Base-by-base conservation (phyloP, 1,140 invertebrate species). In the Diuraphis noxia region DNA sequence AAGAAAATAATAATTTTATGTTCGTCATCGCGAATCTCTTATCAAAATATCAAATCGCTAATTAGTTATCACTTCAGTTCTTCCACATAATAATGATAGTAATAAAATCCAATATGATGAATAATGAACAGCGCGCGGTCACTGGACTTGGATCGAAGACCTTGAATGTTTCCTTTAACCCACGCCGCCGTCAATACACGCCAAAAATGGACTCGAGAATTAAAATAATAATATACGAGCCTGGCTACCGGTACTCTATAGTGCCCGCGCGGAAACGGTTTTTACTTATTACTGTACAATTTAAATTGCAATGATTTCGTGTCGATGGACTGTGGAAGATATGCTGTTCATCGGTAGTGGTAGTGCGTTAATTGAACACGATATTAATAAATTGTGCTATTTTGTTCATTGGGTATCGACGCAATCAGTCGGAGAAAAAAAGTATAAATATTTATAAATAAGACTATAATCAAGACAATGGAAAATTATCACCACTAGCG, bases 241-340 rank as follows among this genome's bases (percentile, higher is more conserved):
- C 30, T 63, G 56, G 9, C 56, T 56, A 56, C 23, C 0, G 25
- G 2, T 30, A 25, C 9, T 56, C 9, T 56, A 56, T 23, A 8
- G 30, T 72, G 30, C 19, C 56, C n/a, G n/a, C n/a, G 30, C 5
- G 13, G 30, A 72, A 72, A 72, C 56, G 13, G 30, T 72, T 72
- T 72, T 72, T 72, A n/a, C 56, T n/a, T 72, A 72, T 72, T 72
- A n/a, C 56, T 72, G 56, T 72, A n/a, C n/a, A n/a, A 30, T n/a
- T 72, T 72, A n/a, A 30, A 63, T 72, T 72, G 56, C 4, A 72
- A 72, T 72, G 4, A n/a, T n/a, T 30, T 72, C 17, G n/a, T 72
- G 13, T 72, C 13, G 13, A n/a, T 72, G 13, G 56, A 72, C 30
- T 72, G 56, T 72, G 56, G 56, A n/a, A 72, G 56, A 0, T n/a